phyloP scores from a whole-genome alignment of 2,113 vertebrate genomes.

The Oenanthe oenanthe region DNA sequence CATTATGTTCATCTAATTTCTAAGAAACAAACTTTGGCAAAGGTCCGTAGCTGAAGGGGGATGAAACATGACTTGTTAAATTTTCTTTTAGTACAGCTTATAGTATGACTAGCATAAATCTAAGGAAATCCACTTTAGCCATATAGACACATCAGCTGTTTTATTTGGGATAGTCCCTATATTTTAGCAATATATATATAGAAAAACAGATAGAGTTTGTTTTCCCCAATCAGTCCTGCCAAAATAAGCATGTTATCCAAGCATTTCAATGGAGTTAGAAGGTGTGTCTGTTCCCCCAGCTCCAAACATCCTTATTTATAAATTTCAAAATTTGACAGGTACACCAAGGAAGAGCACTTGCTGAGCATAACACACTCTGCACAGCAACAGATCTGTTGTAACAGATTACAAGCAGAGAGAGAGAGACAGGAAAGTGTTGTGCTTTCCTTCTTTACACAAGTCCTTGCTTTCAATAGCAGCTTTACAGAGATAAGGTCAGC shows the following conservation, averaged over 20 bases:
- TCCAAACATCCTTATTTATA: constrained; percentile 53
- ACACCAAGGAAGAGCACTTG: constrained; percentile 36
- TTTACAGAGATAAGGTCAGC: neutral
- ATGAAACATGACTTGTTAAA: constrained; percentile 5
- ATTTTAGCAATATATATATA: neutral
- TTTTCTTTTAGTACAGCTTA: constrained; percentile 1
- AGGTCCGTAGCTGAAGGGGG: neutral
- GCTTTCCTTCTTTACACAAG: constrained; percentile 13
- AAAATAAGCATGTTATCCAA: constrained; percentile 31
- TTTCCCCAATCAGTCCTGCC: neutral
- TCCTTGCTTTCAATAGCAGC: constrained; percentile 24
- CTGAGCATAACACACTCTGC: constrained; percentile 21
- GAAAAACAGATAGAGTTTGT: neutral
- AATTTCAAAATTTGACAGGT: constrained; percentile 55
- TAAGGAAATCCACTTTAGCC: constrained; percentile 18
- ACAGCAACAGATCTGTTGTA: constrained; percentile 54
- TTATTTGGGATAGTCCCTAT: neutral
- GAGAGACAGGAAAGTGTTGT: constrained; percentile 17
- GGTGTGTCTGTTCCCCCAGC: neutral
- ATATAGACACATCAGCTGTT: neutral
- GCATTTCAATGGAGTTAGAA: constrained; percentile 36
- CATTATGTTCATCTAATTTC: constrained; percentile 39
- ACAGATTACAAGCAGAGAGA: constrained; percentile 48
- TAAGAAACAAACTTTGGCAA: constrained; percentile 45
- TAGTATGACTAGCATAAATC: neutral